A percentile compares a stretch with the other conserved stretches of the same genome.
phyloP scores from a whole-genome alignment of 2,797 vertebrate species.

The Pithecia hirsuta region DNA sequence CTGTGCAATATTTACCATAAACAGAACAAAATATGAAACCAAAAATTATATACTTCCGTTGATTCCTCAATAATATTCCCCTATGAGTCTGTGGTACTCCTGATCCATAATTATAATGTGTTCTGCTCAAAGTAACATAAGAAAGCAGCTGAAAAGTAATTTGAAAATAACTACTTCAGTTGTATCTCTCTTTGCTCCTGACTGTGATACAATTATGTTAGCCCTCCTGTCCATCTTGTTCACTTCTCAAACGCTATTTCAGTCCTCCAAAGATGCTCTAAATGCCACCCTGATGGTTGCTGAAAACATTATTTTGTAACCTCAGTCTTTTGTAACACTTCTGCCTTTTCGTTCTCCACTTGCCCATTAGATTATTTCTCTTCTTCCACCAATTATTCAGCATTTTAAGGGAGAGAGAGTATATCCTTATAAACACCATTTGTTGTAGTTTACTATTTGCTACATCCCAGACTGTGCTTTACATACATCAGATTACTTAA shows the following conservation, averaged over 20 bases:
- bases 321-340: neutral
- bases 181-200: neutral
- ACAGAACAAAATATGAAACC: neutral
- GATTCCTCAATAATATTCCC: neutral
- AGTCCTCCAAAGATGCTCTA: neutral
- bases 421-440: neutral
- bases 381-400: neutral
- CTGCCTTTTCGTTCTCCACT: neutral
- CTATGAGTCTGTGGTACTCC: neutral
- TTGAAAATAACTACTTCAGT: neutral
- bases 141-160: neutral
- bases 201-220: neutral
- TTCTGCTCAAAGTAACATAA: neutral
- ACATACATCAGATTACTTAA: neutral
- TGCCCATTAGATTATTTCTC: neutral
- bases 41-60: neutral
- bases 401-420: neutral
- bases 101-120: neutral
- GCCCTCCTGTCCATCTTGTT: neutral
- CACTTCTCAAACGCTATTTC: neutral
- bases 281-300: neutral
- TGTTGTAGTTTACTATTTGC: neutral
- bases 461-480: neutral
- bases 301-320: neutral
- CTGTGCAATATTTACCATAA: neutral